A percentile compares a stretch with the other conserved stretches of the same genome.
Conservation (phyloP, 2,797 vertebrate species). For the Gallirallus australis region DNA sequence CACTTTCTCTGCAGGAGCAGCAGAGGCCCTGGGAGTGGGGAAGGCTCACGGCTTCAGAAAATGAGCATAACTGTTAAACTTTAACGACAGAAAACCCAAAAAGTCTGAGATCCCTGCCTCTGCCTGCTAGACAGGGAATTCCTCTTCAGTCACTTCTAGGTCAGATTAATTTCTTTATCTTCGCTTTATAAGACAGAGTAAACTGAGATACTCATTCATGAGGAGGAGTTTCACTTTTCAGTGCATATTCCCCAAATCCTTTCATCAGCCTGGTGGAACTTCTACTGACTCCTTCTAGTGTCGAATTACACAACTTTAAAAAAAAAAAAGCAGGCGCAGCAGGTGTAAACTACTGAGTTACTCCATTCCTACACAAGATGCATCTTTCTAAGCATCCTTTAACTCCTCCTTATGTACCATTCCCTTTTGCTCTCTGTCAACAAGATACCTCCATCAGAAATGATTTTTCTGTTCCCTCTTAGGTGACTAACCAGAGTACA, state of each 20-base stretch:
- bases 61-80: neutral
- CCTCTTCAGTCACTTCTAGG: neutral
- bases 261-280: neutral
- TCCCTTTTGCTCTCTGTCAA: neutral
- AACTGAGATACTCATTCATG: neutral
- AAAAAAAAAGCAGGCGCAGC: neutral
- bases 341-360: neutral
- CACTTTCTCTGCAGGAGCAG: neutral
- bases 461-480: neutral
- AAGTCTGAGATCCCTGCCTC: neutral
- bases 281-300: neutral
- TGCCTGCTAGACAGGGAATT: neutral
- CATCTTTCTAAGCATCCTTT: neutral
- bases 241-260: neutral
- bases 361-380: neutral
- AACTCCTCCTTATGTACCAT: neutral
- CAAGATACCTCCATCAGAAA: neutral
- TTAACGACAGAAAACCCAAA: neutral
- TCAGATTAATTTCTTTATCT: neutral
- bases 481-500: neutral
- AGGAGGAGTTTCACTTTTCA: neutral
- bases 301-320: neutral
- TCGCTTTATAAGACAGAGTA: neutral
- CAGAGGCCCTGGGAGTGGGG: neutral
- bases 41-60: neutral